These are phyloP conservation scores for Odontocerum albicorne DNA, from an alignment of 2,888 invertebrate genomes.

Conservation along the genomic window DNA sequence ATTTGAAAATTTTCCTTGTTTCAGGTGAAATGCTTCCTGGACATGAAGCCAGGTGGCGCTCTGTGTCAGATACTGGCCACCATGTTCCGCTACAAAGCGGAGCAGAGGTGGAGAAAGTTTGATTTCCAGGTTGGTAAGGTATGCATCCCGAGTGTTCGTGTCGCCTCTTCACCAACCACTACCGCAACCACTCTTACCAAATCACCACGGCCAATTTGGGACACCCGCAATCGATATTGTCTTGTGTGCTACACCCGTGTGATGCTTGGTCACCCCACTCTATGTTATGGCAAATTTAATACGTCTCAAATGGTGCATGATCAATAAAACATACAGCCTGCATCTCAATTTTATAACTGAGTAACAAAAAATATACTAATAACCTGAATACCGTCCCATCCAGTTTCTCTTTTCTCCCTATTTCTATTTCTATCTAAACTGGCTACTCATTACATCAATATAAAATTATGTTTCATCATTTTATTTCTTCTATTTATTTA, in stretches of 20 bases:
- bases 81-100: constrained; percentile 93
- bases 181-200: constrained; percentile 14
- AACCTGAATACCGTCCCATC: too few relatives aligned
- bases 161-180: constrained; percentile 23
- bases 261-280: constrained; percentile 24
- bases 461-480: too few relatives aligned
- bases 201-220: constrained; percentile 33
- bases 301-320: too few relatives aligned
- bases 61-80: constrained; percentile 91
- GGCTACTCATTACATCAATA: too few relatives aligned
- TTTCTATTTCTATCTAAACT: too few relatives aligned
- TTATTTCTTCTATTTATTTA: too few relatives aligned
- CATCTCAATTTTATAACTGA: too few relatives aligned
- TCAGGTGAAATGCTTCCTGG: constrained; percentile 93
- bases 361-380: too few relatives aligned
- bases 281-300: too few relatives aligned
- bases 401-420: too few relatives aligned
- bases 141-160: constrained; percentile 46
- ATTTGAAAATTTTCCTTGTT: constrained; percentile 39
- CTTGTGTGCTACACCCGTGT: constrained; percentile 41
- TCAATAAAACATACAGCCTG: too few relatives aligned
- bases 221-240: constrained; percentile 41
- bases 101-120: constrained; percentile 94
- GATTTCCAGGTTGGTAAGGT: constrained; percentile 87
- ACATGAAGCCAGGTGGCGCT: constrained; percentile 92